Base-by-base conservation (phyloP, 2,797 vertebrate species). In the Chaenodraco wilsoni region DNA sequence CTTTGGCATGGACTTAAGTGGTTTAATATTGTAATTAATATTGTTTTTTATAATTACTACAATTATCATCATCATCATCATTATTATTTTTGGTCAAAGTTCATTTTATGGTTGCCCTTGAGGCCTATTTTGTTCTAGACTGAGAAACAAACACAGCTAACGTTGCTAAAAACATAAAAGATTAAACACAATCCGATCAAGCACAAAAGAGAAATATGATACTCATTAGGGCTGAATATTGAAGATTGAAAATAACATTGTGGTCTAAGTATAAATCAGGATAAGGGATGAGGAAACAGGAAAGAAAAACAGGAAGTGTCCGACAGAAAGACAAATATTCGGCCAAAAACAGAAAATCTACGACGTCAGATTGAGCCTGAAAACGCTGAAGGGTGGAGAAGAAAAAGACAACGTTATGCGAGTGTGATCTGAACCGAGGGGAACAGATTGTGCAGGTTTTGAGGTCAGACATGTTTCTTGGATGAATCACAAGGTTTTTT, bases 391-490 rank as follows among this genome's bases (percentile, higher is more conserved):
- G 16, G 3, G 45, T 48, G 9, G 5, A 1, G 46, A 10, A 21
- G 31, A n/a, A 10, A 45, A 13, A 37, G 33, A 61, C 8, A 14
- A 23, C 16, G 15, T 14, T 13, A 56, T 23, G 45, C 2, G 46
- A 59, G 57, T 44, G 69, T 44, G 49, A 46, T 15, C 10, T 37
- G 46, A 46, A 19, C 10, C 27, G 46, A 40, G 8, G 31, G 33
- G 10, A 58, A 3, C 27, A 46, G 56, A 61, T 9, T 23, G 48
- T 5, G 23, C 49, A 59, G 37, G 19, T 50, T 4, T 63, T 41
- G 4, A 57, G 55, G 57, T 62, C 64, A 31, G 52, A 54, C 17
- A 41, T 69, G 70, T 48, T 27, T 74, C 40, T 19, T 17, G 17
- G 37, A 33, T 23, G 43, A 56, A 61, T 27, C 69, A 56, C 33